Evolutionary conservation across 1,140 invertebrate species (phyloP).

Genomic region (Papilio polyxenes): DNA sequence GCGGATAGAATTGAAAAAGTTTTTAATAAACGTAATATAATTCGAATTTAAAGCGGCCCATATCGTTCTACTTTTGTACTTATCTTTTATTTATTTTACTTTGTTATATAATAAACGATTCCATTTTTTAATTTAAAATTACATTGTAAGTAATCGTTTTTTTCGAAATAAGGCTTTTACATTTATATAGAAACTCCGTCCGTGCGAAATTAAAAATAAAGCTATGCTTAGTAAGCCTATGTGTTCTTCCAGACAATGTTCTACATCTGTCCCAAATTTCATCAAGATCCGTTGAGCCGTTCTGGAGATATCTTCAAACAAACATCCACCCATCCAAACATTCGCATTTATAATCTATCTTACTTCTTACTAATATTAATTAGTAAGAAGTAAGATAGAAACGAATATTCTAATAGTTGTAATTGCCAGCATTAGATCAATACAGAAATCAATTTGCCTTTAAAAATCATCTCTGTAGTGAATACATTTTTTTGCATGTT

Average conservation of each 20-base stretch:
- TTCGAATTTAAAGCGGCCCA: slow-evolving; percentile 42
- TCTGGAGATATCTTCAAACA: no score
- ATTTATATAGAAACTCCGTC: neutral
- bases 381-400: no score
- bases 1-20: slow-evolving; percentile 69
- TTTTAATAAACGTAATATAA: slow-evolving; percentile 48
- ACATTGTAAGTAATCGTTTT: neutral
- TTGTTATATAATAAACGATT: slow-evolving; percentile 17
- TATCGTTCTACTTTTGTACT: slow-evolving; percentile 25
- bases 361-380: no score
- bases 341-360: no score
- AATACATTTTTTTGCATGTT: neutral
- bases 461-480: neutral
- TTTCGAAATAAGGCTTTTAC: neutral
- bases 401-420: neutral
- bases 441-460: neutral
- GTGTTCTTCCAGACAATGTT: no score
- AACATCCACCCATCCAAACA: no score
- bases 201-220: no score
- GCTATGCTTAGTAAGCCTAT: no score
- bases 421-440: no score
- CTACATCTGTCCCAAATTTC: no score
- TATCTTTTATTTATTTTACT: slow-evolving; percentile 26
- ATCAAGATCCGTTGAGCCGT: no score
- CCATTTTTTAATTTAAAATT: slow-evolving; percentile 1